Percentiles rank a stretch among this genome's conserved stretches.
Conservation (phyloP, 1,140 invertebrate species). For the Cydia splendana region DNA sequence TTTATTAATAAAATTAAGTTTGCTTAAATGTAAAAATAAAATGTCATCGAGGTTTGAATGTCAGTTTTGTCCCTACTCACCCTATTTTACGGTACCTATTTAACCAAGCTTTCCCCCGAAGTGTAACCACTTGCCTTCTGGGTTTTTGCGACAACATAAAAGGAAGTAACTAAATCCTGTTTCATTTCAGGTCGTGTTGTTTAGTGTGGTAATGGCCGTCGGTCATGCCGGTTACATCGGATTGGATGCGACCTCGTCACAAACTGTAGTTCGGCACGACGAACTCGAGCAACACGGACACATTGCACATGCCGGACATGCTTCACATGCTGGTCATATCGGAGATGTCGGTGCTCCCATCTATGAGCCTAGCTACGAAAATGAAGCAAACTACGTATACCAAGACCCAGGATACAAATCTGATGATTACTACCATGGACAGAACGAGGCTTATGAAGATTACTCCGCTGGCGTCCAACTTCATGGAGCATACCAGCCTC, state of each 20-base stretch:
- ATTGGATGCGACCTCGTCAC: constrained; percentile 19
- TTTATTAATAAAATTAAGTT: too few species aligned
- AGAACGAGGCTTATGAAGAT: neutral
- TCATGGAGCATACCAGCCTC: constrained; percentile 8
- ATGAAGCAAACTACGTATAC: neutral
- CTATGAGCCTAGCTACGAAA: constrained; percentile 11
- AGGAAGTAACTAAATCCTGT: neutral
- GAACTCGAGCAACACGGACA: neutral
- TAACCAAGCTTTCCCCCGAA: neutral
- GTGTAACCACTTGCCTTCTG: neutral
- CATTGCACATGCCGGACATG: neutral
- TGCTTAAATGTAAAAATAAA: too few species aligned
- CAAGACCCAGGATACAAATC: neutral
- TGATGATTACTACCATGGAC: neutral
- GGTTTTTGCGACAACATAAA: neutral
- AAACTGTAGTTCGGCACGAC: constrained; percentile 24
- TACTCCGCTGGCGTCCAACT: neutral
- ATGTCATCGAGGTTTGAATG: too few species aligned
- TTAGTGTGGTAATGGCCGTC: neutral
- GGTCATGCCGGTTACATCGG: constrained; percentile 29
- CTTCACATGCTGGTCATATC: neutral
- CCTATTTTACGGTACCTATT: too few species aligned
- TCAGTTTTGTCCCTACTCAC: too few species aligned
- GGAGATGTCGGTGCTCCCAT: constrained; percentile 4
- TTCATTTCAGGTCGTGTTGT: constrained; percentile 19